Evolutionary conservation across 2,888 invertebrate genomes (phyloP), one percentile per base, ranked within the genome.

Genomic region (Agrotis ipsilon): DNA sequence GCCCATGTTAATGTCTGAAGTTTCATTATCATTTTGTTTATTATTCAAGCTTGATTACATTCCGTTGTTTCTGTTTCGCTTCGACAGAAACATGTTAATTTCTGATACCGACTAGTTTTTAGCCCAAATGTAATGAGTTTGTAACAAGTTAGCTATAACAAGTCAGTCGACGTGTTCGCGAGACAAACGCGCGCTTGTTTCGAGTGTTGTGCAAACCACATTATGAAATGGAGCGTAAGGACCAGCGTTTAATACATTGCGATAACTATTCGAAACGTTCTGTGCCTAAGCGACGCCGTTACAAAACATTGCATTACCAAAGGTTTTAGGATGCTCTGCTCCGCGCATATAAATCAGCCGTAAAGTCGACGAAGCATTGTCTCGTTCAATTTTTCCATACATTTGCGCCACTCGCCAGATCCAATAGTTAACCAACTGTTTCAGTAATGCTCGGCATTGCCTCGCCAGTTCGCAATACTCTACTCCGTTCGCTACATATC

Each of bases 201-300:
- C 87, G 85, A 83, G 78, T 86, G 89, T 92, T 93, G 93, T 92
- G 94, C 90, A 94, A 94, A 92, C 83, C 68, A 79, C 75, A 88
- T 95, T 94, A 94, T 94, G 94, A 96, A 95, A 95, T 93, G 86
- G 90, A 93, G 89, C 92, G 91, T 91, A 90, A 93, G 93, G 93
- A 92, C 90, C 86, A 86, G 84, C 86, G 84, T 89, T 90, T 90
- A 88, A 91, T 91, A 88, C 88, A 81, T 88, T 88, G 89, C 91
- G 86, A 88, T 90, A 88, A 88, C 88, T 88, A 88, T 88, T 87
- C 89, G 86, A 88, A 89, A 84, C 89, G 88, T 89, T 92, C 92
- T 92, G 92, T 88, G 86, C 87, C 86, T 87, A 88, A 88, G 61
- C 86, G 72, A 43, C 52, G 78, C 74, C 68, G 84, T 95, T 95